A percentile compares a stretch with the other conserved stretches of the same genome.
Conservation (phyloP, 1,140 invertebrate species). For the Hylyphantes graminicola region DNA sequence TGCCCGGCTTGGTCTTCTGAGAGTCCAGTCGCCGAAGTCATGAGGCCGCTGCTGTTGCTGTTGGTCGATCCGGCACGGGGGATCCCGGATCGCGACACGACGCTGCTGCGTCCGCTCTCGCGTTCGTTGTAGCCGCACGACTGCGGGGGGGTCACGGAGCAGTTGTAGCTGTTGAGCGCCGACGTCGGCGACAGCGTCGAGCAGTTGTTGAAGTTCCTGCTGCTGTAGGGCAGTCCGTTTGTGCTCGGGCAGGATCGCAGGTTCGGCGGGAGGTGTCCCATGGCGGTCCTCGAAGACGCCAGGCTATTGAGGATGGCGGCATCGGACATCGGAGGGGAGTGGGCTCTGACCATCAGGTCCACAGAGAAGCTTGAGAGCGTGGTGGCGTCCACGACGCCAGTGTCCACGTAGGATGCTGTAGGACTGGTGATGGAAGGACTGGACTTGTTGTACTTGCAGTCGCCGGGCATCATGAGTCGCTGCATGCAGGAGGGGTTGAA, state of each 20-base stretch:
- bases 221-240: constrained; percentile 34
- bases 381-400: constrained; percentile 20
- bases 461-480: constrained; percentile 21
- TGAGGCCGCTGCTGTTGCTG: constrained; percentile 40
- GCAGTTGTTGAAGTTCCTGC: constrained; percentile 15
- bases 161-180: constrained; percentile 34
- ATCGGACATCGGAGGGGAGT: constrained; percentile 46
- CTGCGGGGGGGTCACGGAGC: constrained; percentile 28
- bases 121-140: constrained; percentile 38
- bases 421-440: constrained; percentile 41
- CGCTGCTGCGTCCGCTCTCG: constrained; percentile 40
- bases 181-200: constrained; percentile 41
- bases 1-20: constrained; percentile 32
- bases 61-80: constrained; percentile 20
- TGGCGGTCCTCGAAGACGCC: constrained; percentile 9
- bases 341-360: constrained; percentile 44
- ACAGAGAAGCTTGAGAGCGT: constrained; percentile 50
- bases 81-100: constrained; percentile 33
- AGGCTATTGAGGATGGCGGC: constrained; percentile 30
- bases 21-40: neutral
- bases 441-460: constrained; percentile 53
- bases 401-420: neutral
- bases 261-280: neutral
- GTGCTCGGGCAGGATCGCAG: constrained; percentile 38
- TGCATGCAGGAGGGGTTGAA: constrained; percentile 58